Conservation (phyloP, 2,888 invertebrate species). For the Apotomis capreana region DNA sequence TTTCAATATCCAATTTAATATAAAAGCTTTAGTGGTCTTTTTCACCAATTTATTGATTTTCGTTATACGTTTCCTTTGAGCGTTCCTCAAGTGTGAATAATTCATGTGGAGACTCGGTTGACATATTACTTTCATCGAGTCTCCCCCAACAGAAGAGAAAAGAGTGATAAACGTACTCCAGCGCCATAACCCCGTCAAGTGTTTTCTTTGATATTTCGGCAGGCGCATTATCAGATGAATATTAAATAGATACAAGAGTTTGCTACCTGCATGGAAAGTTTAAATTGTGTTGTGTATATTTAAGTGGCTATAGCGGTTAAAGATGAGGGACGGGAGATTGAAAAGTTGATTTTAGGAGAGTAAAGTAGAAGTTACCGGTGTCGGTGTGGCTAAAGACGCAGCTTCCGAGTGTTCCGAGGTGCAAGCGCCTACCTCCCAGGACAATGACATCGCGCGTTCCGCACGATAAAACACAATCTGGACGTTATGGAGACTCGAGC, state of each 20-base stretch:
- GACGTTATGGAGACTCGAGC: constrained; percentile 69
- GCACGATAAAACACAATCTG: constrained; percentile 78
- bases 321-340: neutral
- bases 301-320: neutral
- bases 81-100: constrained; percentile 65
- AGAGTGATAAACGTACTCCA: constrained; percentile 52
- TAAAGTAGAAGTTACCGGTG: constrained; percentile 47
- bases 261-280: neutral
- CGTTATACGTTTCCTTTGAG: constrained; percentile 59
- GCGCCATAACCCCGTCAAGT: constrained; percentile 49
- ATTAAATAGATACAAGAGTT: neutral
- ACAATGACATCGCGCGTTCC: constrained; percentile 82
- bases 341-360: constrained; percentile 13
- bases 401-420: constrained; percentile 48
- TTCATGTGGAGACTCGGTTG: constrained; percentile 65
- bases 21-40: constrained; percentile 23
- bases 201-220: constrained; percentile 36
- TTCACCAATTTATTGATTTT: constrained; percentile 50
- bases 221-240: constrained; percentile 18
- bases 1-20: constrained; percentile 21
- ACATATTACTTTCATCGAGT: constrained; percentile 65
- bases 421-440: constrained; percentile 69
- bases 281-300: neutral
- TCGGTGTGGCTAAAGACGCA: constrained; percentile 50
- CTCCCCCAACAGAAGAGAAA: constrained; percentile 59